Conservation (phyloP, 2,113 vertebrate species). For the Lynx canadensis region DNA sequence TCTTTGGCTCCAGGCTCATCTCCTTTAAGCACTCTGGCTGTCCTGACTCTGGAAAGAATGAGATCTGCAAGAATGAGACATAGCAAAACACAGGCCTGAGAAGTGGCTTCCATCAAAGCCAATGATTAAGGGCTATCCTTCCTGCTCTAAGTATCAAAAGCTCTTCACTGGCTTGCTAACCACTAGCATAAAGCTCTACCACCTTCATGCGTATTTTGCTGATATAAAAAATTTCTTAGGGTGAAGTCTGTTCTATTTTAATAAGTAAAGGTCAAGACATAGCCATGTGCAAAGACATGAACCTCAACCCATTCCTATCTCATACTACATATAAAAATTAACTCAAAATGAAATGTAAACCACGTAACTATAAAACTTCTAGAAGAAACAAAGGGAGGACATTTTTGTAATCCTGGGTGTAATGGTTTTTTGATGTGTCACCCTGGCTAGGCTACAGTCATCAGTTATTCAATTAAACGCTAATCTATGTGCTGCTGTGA, state of each 20-base stretch:
- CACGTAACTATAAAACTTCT: not conserved
- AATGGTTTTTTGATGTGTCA: not conserved
- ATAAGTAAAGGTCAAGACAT: not conserved
- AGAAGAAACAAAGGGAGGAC: conserved; percentile 12
- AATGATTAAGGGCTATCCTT: not conserved
- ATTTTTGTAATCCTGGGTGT: not conserved
- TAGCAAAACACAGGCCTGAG: conserved; percentile 4
- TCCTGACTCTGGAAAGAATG: conserved; percentile 84
- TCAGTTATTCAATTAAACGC: not conserved
- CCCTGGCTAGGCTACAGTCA: not conserved
- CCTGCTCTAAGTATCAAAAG: not conserved
- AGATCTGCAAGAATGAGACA: conserved; percentile 78
- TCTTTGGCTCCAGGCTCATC: conserved; percentile 83
- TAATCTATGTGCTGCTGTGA: not conserved
- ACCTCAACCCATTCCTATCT: not conserved
- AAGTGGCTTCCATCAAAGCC: conserved; percentile 20
- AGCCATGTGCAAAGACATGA: not conserved
- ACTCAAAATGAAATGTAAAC: not conserved
- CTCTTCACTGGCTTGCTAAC: not conserved
- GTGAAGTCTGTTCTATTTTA: conserved; percentile 23
- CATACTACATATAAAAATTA: not conserved
- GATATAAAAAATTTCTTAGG: not conserved
- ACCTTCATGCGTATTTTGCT: not conserved
- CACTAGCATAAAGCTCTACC: not conserved
- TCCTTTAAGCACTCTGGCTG: conserved; percentile 86